Evolutionary conservation across 2,888 invertebrate species (phyloP).

Genomic region (Aleiodes testaceus): DNA sequence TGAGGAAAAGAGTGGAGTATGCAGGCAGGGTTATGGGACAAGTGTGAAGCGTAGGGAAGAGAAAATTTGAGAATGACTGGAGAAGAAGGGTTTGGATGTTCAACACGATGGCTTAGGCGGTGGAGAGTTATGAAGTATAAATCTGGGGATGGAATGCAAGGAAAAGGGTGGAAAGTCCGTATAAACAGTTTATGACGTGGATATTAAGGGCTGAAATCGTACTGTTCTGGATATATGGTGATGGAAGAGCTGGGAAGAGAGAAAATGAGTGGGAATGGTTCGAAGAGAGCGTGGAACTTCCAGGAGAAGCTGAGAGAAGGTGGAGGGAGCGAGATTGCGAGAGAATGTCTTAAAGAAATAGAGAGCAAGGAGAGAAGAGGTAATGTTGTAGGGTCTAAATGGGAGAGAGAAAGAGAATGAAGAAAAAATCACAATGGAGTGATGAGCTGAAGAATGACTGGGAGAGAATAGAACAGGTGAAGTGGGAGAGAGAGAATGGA

Average conservation of each 20-base stretch:
- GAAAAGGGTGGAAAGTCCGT: conserved; percentile 32
- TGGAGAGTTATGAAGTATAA: neutral
- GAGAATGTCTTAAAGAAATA: neutral
- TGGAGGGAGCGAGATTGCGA: neutral
- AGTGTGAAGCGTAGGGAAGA: conserved; percentile 35
- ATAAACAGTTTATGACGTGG: conserved; percentile 40
- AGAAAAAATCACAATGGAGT: too few species aligned
- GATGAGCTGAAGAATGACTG: neutral
- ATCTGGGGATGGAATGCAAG: conserved; percentile 38
- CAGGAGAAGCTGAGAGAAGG: conserved; percentile 31
- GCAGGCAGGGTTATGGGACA: conserved; percentile 30
- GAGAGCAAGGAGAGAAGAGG: neutral
- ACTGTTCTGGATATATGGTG: conserved; percentile 20
- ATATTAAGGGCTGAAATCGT: conserved; percentile 22
- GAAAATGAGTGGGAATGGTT: neutral
- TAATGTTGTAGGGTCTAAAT: conserved; percentile 4
- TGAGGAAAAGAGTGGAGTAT: conserved; percentile 7
- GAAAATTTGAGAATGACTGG: conserved; percentile 19
- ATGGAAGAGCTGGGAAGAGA: conserved; percentile 15
- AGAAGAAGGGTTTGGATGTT: conserved; percentile 23
- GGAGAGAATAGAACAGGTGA: neutral
- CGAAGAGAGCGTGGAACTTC: conserved; percentile 41
- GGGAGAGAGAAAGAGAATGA: neutral
- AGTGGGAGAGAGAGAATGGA: neutral
- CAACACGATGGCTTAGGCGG: neutral